These are phyloP conservation scores for Lepilemur septentrionalis DNA, from an alignment of 2,797 vertebrate species.

Conservation along the genomic window DNA sequence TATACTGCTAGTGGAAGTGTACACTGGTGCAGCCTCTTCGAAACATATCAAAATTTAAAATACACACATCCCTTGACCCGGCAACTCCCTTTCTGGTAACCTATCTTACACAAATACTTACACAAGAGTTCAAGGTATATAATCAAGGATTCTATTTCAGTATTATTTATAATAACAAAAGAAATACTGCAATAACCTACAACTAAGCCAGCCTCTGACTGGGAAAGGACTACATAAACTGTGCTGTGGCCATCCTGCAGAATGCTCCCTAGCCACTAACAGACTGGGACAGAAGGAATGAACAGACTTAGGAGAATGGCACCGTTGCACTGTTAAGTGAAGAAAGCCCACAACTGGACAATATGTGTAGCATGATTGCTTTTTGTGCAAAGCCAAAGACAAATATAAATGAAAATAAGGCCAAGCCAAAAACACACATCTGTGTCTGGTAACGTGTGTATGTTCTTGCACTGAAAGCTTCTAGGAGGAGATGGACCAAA, in stretches of 20 bases:
- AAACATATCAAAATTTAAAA: background rate
- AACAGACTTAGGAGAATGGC: no score
- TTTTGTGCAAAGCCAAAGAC: background rate
- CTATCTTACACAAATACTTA: background rate
- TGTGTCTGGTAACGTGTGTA: background rate
- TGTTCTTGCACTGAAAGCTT: background rate
- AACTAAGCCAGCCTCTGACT: background rate
- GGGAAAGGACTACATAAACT: background rate
- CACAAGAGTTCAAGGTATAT: background rate
- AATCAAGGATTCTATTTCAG: background rate
- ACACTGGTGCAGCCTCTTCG: background rate
- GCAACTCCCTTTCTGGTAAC: background rate
- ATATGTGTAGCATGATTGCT: background rate
- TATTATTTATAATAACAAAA: background rate
- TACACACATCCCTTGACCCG: background rate
- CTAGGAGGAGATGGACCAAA: background rate
- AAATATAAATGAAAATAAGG: background rate
- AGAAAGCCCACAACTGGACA: no score
- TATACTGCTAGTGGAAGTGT: background rate
- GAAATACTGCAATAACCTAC: background rate
- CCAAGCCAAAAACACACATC: background rate
- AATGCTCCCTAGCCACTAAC: background rate
- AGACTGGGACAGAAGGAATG: background rate
- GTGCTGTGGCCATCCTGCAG: fast-evolving
- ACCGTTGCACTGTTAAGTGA: fast-evolving